A percentile compares a stretch with the other conserved stretches of the same genome.
These are phyloP conservation scores for Caenorhabditis wallacei DNA, from an alignment of 2,888 invertebrate species.

Conservation along the genomic window DNA sequence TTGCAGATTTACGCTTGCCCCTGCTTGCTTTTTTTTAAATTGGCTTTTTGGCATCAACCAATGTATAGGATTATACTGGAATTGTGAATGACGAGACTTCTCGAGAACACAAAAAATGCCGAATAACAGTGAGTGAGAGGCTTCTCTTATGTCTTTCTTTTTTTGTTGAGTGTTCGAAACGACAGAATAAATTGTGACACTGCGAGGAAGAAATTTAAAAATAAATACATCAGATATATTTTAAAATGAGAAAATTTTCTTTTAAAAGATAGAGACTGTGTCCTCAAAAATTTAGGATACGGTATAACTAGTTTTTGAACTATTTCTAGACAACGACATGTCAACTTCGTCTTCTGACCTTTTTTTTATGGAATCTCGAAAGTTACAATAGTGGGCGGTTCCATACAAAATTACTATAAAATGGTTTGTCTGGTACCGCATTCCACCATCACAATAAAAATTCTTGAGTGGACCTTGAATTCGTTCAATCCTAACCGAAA, in stretches of 20 bases:
- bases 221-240: neutral
- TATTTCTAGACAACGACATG: neutral
- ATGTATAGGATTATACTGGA: conserved; percentile 52
- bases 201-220: too few species aligned
- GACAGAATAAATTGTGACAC: too few species aligned
- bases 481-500: too few species aligned
- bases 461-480: too few species aligned
- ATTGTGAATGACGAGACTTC: conserved; percentile 59
- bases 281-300: neutral
- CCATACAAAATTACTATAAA: neutral
- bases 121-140: conserved; percentile 64
- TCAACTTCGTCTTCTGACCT: neutral
- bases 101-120: conserved; percentile 50
- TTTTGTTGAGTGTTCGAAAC: neutral
- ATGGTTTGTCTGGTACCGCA: neutral
- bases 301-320: neutral
- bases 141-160: neutral
- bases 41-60: conserved; percentile 35
- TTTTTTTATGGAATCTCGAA: neutral
- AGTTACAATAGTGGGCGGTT: neutral
- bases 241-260: too few species aligned
- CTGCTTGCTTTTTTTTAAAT: conserved; percentile 19
- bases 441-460: too few species aligned
- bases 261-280: too few species aligned
- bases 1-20: conserved; percentile 25